These are phyloP conservation scores for Pachypanchax playfairii DNA, from an alignment of 2,113 vertebrate species.

Conservation along the genomic window DNA sequence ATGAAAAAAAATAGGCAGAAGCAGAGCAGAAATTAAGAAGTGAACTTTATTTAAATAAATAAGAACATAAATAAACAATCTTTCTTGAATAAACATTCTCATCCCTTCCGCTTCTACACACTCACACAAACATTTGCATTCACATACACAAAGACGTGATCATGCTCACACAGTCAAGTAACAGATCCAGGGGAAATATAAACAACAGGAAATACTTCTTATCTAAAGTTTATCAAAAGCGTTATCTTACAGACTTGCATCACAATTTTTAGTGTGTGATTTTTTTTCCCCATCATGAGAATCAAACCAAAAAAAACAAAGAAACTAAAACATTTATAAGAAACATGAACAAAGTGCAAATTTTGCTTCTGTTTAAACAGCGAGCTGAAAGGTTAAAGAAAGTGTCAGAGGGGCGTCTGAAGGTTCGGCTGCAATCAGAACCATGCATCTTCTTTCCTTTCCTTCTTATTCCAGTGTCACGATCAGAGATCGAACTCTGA, in stretches of 20 bases:
- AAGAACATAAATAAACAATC: constrained; percentile 83
- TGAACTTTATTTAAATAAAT: constrained; percentile 86
- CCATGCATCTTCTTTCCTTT: constrained; percentile 4
- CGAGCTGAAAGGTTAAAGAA: constrained; percentile 56
- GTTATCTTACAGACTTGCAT: constrained; percentile 63
- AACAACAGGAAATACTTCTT: constrained; percentile 55
- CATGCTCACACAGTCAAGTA: constrained; percentile 66
- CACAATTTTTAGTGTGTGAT: constrained; percentile 63
- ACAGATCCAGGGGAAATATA: constrained; percentile 60
- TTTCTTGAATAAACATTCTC: constrained; percentile 54
- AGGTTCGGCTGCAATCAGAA: constrained; percentile 26
- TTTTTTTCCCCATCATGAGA: constrained; percentile 47
- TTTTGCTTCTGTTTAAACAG: constrained; percentile 59
- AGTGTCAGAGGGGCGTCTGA: constrained; percentile 45
- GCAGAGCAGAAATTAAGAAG: constrained; percentile 58
- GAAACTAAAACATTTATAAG: constrained; percentile 51
- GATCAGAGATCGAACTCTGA: constrained; percentile 19
- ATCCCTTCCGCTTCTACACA: constrained; percentile 19
- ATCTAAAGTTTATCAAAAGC: constrained; percentile 65
- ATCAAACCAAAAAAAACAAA: too few relatives aligned
- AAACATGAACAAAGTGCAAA: constrained; percentile 79
- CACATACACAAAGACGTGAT: constrained; percentile 44
- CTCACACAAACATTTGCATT: constrained; percentile 38
- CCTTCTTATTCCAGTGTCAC: constrained; percentile 29
- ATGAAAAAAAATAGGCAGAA: neutral